Conservation (phyloP, 2,888 invertebrate species). For the Podotricha telesiphe region DNA sequence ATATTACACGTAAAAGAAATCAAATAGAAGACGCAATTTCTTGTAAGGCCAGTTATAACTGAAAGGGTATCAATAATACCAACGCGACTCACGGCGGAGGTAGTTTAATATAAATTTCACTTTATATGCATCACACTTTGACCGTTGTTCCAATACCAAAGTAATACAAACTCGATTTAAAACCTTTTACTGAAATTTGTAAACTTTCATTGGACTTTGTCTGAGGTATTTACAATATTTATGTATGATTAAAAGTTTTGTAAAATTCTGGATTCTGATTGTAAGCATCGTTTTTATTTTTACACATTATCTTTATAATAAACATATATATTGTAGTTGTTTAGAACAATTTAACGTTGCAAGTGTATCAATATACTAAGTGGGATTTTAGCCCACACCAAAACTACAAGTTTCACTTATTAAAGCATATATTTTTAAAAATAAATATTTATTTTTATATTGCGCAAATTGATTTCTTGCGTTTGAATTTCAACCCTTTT, state of each 20-base stretch:
- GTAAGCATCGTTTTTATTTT: too few relatives aligned
- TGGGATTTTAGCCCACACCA: too few relatives aligned
- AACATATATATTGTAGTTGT: too few relatives aligned
- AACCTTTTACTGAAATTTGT: conserved; percentile 4
- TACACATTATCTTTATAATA: too few relatives aligned
- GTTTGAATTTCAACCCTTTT: too few relatives aligned
- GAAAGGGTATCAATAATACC: conserved; percentile 5
- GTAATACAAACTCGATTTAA: conserved; percentile 30
- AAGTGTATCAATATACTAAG: too few relatives aligned
- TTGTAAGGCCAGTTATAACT: not conserved
- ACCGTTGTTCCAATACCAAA: conserved; percentile 18
- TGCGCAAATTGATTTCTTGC: too few relatives aligned
- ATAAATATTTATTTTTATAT: too few relatives aligned
- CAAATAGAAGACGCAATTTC: not conserved
- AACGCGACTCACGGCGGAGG: not conserved
- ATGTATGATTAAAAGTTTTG: not conserved
- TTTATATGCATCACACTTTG: conserved; percentile 38
- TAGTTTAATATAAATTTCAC: conserved; percentile 35
- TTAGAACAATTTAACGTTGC: too few relatives aligned
- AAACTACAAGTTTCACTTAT: too few relatives aligned
- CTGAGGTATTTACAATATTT: not conserved
- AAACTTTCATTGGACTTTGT: not conserved
- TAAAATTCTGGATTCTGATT: not conserved
- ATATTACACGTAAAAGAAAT: not conserved
- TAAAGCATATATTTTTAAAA: too few relatives aligned